Conservation (phyloP, 2,888 invertebrate genomes). For the Pseudoips prasinana region DNA sequence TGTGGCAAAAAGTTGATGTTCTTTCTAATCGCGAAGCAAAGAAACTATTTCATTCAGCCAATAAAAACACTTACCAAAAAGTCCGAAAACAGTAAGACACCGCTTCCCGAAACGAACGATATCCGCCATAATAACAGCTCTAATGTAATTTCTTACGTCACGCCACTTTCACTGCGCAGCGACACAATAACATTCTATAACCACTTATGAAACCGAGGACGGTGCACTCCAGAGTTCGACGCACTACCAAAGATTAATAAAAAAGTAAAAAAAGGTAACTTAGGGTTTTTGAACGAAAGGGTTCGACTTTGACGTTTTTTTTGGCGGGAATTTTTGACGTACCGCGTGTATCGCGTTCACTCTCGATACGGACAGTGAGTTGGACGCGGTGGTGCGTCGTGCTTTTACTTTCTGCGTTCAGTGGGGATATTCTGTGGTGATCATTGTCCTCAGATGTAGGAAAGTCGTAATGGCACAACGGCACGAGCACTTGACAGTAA, state of each 20-base stretch:
- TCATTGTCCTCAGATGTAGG: constrained; percentile 39
- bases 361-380: constrained; percentile 67
- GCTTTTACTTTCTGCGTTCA: constrained; percentile 77
- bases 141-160: constrained; percentile 75
- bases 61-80: constrained; percentile 48
- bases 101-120: constrained; percentile 62
- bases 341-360: constrained; percentile 67
- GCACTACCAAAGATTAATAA: constrained; percentile 40
- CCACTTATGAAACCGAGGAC: constrained; percentile 64
- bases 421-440: constrained; percentile 61
- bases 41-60: no score
- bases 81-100: constrained; percentile 61
- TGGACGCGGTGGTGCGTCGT: constrained; percentile 49
- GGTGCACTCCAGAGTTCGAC: constrained; percentile 68
- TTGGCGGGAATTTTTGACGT: constrained; percentile 55
- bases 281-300: constrained; percentile 34
- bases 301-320: constrained; percentile 41
- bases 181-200: constrained; percentile 59
- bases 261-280: constrained; percentile 36
- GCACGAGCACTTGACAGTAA: constrained; percentile 22
- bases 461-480: constrained; percentile 30
- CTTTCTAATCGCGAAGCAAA: no score
- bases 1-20: no score
- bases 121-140: constrained; percentile 70
- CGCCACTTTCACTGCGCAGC: constrained; percentile 73